phyloP scores from a whole-genome alignment of 2,888 invertebrate genomes.

The Lasioglossum marginatum region DNA sequence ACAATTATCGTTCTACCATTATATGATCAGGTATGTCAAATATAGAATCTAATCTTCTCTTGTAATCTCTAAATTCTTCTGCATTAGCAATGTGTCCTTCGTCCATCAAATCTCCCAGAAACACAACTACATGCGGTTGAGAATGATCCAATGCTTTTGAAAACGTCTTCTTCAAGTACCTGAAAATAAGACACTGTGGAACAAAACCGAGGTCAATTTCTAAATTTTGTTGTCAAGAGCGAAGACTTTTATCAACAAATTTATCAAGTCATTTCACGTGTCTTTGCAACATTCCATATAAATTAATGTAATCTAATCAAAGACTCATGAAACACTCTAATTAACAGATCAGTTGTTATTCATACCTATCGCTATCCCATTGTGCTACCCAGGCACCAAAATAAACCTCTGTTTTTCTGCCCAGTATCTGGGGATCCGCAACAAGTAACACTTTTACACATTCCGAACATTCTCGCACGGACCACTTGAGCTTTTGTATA shows the following conservation, averaged over 20 bases:
- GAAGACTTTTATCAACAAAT: background rate
- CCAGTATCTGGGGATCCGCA: constrained; percentile 97
- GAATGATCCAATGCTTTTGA: constrained; percentile 89
- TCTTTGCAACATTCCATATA: background rate
- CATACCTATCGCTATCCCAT: constrained; percentile 95
- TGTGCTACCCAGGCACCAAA: constrained; percentile 90
- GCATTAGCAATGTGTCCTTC: constrained; percentile 93
- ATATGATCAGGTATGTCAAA: constrained; percentile 85
- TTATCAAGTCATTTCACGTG: constrained; percentile 5
- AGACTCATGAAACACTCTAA: constrained; percentile 12
- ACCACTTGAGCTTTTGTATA: constrained; percentile 86
- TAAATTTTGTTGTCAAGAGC: background rate
- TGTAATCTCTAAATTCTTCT: constrained; percentile 90
- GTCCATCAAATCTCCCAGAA: constrained; percentile 97
- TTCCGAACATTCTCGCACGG: constrained; percentile 82
- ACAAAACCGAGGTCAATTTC: constrained; percentile 49
- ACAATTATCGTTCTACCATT: constrained; percentile 71
- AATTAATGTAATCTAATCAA: background rate
- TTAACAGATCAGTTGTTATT: constrained; percentile 8
- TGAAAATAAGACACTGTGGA: constrained; percentile 83
- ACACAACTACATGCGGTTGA: constrained; percentile 93
- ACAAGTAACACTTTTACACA: constrained; percentile 90
- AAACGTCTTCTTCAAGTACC: constrained; percentile 93
- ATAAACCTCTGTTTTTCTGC: constrained; percentile 90
- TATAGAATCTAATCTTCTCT: constrained; percentile 89